phyloP scores from a whole-genome alignment of 2,797 vertebrate genomes.

The Gallirallus australis region DNA sequence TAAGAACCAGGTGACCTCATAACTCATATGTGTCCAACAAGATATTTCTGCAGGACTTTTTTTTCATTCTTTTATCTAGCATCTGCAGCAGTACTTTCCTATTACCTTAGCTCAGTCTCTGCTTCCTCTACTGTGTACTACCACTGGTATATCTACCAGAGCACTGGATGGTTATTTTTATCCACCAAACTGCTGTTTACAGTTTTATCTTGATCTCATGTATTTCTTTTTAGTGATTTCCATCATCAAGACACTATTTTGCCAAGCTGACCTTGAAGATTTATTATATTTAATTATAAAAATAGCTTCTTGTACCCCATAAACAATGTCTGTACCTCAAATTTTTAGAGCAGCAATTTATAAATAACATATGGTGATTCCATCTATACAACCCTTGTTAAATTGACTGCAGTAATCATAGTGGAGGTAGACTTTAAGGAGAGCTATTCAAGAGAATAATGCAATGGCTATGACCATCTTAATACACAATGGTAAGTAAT shows the following conservation, averaged over 20 bases:
- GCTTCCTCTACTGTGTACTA: background rate
- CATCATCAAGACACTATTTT: background rate
- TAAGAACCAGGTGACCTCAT: background rate
- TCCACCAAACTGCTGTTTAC: background rate
- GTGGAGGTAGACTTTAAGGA: background rate
- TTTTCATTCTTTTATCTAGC: background rate
- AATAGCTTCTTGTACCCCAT: background rate
- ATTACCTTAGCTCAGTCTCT: background rate
- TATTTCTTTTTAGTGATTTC: background rate
- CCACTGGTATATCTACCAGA: background rate
- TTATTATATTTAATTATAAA: slow-evolving; percentile 11
- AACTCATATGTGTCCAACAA: background rate
- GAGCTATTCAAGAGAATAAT: background rate
- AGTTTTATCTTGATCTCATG: background rate
- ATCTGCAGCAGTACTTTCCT: background rate
- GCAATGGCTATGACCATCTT: background rate
- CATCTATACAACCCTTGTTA: background rate
- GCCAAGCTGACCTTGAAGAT: background rate
- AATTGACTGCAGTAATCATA: background rate
- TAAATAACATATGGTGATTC: background rate
- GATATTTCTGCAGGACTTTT: background rate
- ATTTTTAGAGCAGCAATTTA: background rate
- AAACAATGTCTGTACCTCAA: background rate
- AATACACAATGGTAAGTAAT: background rate
- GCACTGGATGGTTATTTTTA: background rate